Evolutionary conservation across 1,140 invertebrate genomes (phyloP), one percentile per base, ranked within the genome.

Genomic region (Cydia splendana): DNA sequence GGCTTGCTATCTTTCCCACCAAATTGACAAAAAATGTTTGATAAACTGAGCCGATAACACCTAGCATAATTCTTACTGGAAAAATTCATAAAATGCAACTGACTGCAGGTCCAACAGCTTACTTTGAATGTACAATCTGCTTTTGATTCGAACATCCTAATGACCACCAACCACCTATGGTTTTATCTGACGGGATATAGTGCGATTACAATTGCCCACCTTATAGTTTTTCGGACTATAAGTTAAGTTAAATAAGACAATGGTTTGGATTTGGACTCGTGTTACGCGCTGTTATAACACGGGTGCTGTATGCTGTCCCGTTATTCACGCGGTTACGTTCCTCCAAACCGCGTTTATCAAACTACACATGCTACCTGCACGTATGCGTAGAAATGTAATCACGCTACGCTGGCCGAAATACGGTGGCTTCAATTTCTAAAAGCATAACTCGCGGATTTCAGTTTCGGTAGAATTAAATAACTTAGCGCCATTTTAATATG

Each of bases 301-400:
- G 20, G 12, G 10, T 67, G 28, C 28, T 67, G 10, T 30, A 28
- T 67, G 15, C 15, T 30, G 53, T 67, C 71, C 77, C 75, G 75
- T 80, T 80, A 79, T 78, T 13, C 53, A 20, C 24, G 69, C 69
- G 30, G 30, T 69, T 57, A 30, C 67, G 28, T 76, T 34, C 28
- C 65, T 69, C 30, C 30, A 18, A 69, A 69, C 65, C 30, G 28
- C 28, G 30, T 30, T 69, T 34, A 38, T 20, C 28, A 34, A 67
- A 30, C 65, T 28, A 67, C 24, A 28, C 9, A 24, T 34, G 48
- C 48, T n/a, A 38, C 13, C 12, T 69, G 30, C 30, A n/a, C 2
- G 28, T 69, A 38, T n/a, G 65, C 30, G 65, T 34, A 38, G 30
- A 69, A 69, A 69, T 18, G 30, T n/a, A 7, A 30, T 42, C 65